Percentiles rank a stretch among this genome's conserved stretches.
Evolutionary conservation across 2,888 invertebrate species (phyloP).

Genomic region (Pristionchus arcanus): DNA sequence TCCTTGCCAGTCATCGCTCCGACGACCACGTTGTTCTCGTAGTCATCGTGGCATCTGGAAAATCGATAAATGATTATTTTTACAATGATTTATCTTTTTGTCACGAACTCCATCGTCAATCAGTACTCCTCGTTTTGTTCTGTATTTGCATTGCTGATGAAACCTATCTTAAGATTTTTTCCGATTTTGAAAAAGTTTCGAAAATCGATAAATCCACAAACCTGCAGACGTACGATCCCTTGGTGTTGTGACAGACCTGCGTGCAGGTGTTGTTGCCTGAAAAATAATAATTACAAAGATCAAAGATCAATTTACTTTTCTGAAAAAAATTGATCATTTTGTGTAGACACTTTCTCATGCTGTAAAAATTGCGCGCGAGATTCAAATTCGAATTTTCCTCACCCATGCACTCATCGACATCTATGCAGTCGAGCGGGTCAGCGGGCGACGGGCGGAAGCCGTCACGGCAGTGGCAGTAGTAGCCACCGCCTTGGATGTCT

Average conservation of each 20-base stretch:
- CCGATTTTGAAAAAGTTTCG: too few species aligned
- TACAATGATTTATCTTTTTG: not conserved
- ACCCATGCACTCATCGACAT: conserved; percentile 68
- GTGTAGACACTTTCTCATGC: not conserved
- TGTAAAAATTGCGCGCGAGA: not conserved
- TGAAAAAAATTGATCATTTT: not conserved
- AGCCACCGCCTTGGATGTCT: conserved; percentile 84
- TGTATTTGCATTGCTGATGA: not conserved
- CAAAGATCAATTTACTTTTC: not conserved
- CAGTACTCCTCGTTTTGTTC: not conserved
- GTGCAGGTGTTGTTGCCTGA: conserved; percentile 89
- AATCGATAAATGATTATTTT: not conserved
- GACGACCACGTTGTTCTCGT: conserved; percentile 78
- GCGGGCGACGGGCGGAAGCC: conserved; percentile 87
- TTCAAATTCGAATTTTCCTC: not conserved
- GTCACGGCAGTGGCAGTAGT: conserved; percentile 93
- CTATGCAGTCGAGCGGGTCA: conserved; percentile 79
- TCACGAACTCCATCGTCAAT: too few species aligned
- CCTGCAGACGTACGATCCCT: conserved; percentile 90
- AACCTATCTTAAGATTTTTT: too few species aligned
- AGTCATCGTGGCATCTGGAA: conserved; percentile 84
- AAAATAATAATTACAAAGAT: conserved; percentile 68
- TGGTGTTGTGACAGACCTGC: conserved; percentile 92
- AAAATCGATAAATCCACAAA: not conserved
- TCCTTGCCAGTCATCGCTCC: conserved; percentile 79